Evolutionary conservation across 2,113 vertebrate species (phyloP), one percentile per base, ranked within the genome.

Genomic region (Lasiurus cinereus): DNA sequence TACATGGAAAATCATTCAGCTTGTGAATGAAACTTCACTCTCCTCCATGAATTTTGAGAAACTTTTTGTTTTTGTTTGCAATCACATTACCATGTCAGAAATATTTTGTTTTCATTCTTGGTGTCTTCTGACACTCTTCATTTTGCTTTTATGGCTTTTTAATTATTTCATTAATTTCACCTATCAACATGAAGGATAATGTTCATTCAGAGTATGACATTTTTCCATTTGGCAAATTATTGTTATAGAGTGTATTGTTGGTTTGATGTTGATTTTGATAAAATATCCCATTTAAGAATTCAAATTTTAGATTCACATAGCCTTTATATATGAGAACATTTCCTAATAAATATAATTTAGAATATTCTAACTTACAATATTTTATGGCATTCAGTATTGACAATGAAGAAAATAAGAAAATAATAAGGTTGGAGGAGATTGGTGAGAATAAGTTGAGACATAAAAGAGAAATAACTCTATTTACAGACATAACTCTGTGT

Each of bases 141-240:
- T 97, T 97, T 97, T 97, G 80, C 62, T 95, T 56, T 90, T 96
- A 93, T 93, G n/a, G 36, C 78, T 96, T 97, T 98, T 98, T 87
- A 82, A 96, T 97, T 96, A 97, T 59, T 79, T 96, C 43, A 97
- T 96, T 97, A 97, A 97, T 97, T 97, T 98, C 72, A 96, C 95
- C 96, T 97, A 95, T 96, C 97, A 97, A 66, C 59, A 92, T 97
- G 96, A 97, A 96, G 33, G 96, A 95, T 88, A 56, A 67, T 54
- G 78, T 0, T 97, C 94, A 97, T 96, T 80, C 94, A 90, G 91
- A 94, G 14, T 31, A 79, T 21, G 90, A 73, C 2, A 46, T 93
- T 95, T 96, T 2, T 95, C 93, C 87, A 72, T 96, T 97, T 97
- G 33, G 46, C 29, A 94, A 94, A 88, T 87, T 72, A 54, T 95